These are phyloP conservation scores for Empidonax alnorum DNA, from an alignment of 2,113 vertebrate genomes.

Conservation along the genomic window DNA sequence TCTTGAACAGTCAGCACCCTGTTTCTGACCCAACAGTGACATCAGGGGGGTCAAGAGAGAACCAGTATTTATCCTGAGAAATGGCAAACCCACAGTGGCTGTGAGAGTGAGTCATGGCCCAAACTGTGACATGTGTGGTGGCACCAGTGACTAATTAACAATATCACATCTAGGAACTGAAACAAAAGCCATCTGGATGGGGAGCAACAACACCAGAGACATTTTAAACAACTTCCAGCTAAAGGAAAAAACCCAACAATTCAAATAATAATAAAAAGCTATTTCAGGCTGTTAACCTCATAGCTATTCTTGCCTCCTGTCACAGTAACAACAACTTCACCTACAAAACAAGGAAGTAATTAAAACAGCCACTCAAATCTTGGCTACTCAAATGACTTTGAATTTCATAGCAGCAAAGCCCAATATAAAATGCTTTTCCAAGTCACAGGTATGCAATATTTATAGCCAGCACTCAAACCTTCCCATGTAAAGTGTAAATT, in stretches of 20 bases:
- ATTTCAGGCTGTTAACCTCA: conserved; percentile 45
- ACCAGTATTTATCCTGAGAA: not conserved
- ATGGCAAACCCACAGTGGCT: not conserved
- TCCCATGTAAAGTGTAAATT: not conserved
- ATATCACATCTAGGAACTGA: conserved; percentile 56
- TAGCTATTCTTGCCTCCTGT: conserved; percentile 24
- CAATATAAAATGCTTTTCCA: not conserved
- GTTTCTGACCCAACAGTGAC: not conserved
- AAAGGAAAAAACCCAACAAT: not conserved
- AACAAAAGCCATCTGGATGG: conserved; percentile 56
- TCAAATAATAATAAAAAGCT: conserved; percentile 17
- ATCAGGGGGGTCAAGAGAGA: not conserved
- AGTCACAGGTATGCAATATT: not conserved
- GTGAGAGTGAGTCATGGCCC: conserved; percentile 46
- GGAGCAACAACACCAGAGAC: conserved; percentile 57
- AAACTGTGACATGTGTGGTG: not conserved
- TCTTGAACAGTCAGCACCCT: not conserved
- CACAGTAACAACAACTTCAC: conserved; percentile 29
- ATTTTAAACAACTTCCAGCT: conserved; percentile 70
- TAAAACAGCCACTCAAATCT: not conserved
- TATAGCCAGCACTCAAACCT: not conserved
- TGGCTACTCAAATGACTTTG: not conserved
- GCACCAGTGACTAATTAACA: conserved; percentile 54
- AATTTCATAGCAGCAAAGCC: not conserved
- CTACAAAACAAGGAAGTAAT: conserved; percentile 38